Conservation (phyloP, 2,888 invertebrate species). For the Panorpa germanica region DNA sequence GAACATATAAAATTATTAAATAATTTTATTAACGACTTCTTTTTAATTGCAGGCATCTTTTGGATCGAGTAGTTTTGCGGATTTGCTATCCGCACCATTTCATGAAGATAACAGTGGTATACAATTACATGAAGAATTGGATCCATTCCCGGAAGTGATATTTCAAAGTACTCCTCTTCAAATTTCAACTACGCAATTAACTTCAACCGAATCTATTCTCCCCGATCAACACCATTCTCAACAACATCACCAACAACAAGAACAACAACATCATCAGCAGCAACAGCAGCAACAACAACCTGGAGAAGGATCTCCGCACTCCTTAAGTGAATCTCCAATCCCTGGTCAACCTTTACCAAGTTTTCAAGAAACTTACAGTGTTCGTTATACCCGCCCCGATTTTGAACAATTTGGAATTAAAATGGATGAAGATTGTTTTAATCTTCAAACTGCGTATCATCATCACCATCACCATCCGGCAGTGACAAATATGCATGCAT, state of each 20-base stretch:
- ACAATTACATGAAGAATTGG: constrained; percentile 51
- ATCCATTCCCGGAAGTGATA: constrained; percentile 53
- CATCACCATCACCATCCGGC: constrained; percentile 31
- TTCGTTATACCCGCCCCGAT: constrained; percentile 47
- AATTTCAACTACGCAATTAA: too few relatives aligned
- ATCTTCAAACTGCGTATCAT: constrained; percentile 31
- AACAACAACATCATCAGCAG: constrained; percentile 19
- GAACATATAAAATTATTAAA: too few relatives aligned
- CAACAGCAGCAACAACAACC: constrained; percentile 15
- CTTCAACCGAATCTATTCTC: constrained; percentile 14
- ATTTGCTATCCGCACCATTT: constrained; percentile 55
- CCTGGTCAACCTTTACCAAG: constrained; percentile 52
- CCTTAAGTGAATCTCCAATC: constrained; percentile 11
- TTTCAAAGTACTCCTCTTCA: too few relatives aligned
- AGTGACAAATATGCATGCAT: constrained; percentile 18
- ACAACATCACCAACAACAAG: constrained; percentile 17
- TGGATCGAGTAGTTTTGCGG: constrained; percentile 62
- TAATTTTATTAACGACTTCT: too few relatives aligned
- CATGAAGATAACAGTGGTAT: constrained; percentile 51
- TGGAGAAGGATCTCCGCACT: constrained; percentile 13
- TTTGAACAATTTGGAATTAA: constrained; percentile 48
- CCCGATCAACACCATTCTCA: constrained; percentile 15
- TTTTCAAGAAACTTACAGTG: constrained; percentile 76
- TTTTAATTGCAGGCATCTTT: constrained; percentile 50
- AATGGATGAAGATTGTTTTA: constrained; percentile 75